Percentiles rank a stretch among this genome's conserved stretches.
These are phyloP conservation scores for Pseudopodoces humilis DNA, from an alignment of 2,113 vertebrate species.

Conservation along the genomic window DNA sequence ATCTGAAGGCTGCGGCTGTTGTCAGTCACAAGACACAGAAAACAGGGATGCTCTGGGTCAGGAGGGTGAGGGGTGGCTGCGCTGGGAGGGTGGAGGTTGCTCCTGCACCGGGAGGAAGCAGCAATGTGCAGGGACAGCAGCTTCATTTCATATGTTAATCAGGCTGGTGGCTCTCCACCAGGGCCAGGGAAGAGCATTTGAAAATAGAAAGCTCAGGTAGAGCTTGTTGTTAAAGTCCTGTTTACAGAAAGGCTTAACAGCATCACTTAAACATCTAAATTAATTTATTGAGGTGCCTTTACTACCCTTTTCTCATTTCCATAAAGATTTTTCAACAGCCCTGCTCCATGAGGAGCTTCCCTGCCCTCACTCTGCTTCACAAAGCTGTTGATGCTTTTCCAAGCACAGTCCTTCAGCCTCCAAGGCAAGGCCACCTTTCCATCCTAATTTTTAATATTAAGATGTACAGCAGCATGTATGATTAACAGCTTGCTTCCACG, in stretches of 20 bases:
- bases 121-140: background rate
- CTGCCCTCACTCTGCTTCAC: background rate
- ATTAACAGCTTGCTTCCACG: background rate
- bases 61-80: background rate
- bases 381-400: background rate
- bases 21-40: fast-evolving
- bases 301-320: background rate
- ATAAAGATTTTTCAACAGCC: background rate
- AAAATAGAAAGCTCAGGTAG: background rate
- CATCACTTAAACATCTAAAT: background rate
- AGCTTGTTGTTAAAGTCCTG: background rate
- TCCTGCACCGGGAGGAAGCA: background rate
- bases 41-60: fast-evolving
- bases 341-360: background rate
- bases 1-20: fast-evolving
- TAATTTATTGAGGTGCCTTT: background rate
- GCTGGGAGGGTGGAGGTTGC: background rate
- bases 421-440: background rate
- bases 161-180: background rate
- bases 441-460: background rate
- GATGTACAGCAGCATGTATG: background rate
- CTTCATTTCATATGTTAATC: background rate
- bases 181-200: background rate
- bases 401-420: background rate
- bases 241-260: background rate